A percentile compares a stretch with the other conserved stretches of the same genome.
phyloP scores from a whole-genome alignment of 2,888 invertebrate genomes.

The Corbicula japonica region DNA sequence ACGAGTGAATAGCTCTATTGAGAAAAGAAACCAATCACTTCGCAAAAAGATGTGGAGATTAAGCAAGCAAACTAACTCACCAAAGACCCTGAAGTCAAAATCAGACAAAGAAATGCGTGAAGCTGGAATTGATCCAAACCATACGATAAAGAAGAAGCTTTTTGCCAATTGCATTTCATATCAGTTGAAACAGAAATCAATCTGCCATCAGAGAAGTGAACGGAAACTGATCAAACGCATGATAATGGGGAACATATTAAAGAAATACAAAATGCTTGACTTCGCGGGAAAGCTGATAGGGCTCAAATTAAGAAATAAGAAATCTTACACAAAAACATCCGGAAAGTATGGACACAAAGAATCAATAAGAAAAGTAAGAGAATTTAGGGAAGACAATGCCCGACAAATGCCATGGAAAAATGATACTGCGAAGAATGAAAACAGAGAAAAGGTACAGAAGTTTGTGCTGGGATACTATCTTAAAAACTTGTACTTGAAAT shows the following conservation, averaged over 20 bases:
- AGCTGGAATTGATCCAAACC: no score
- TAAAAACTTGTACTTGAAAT: slow-evolving; percentile 39
- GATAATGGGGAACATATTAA: slow-evolving; percentile 9
- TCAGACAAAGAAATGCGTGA: no score
- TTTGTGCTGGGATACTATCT: slow-evolving; percentile 44
- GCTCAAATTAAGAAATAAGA: background rate
- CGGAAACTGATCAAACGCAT: slow-evolving; percentile 1
- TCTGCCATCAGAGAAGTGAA: no score
- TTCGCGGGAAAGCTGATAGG: slow-evolving; percentile 1
- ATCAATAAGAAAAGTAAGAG: slow-evolving; percentile 10
- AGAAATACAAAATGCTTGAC: slow-evolving; percentile 8
- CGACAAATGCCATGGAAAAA: slow-evolving; percentile 48
- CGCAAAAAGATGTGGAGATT: no score
- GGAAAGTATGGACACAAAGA: background rate
- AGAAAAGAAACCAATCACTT: no score
- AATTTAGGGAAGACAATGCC: slow-evolving; percentile 51
- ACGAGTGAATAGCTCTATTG: no score
- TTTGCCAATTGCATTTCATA: no score
- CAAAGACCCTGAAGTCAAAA: no score
- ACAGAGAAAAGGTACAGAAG: slow-evolving; percentile 35
- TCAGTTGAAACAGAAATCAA: no score
- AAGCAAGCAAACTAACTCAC: no score
- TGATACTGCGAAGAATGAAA: slow-evolving; percentile 41
- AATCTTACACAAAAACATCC: background rate
- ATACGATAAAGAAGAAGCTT: no score